These are phyloP conservation scores for Zophobas atratus DNA, from an alignment of 1,140 invertebrate species.

Conservation along the genomic window DNA sequence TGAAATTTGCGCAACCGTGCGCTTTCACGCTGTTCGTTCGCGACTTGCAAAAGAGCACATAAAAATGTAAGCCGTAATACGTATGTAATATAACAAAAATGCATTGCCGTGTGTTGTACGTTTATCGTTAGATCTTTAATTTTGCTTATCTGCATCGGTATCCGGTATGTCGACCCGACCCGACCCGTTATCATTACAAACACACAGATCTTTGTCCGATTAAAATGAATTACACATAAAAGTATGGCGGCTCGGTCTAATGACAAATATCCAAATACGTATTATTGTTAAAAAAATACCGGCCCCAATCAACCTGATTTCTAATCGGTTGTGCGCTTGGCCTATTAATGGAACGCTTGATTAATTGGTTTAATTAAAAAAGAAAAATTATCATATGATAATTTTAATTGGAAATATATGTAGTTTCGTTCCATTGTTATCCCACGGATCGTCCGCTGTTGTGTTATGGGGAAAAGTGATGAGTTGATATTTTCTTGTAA, in stretches of 20 bases:
- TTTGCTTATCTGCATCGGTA: constrained; percentile 49
- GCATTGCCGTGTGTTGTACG: constrained; percentile 37
- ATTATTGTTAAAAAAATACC: constrained; percentile 33
- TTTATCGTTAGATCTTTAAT: constrained; percentile 49
- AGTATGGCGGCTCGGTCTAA: constrained; percentile 24
- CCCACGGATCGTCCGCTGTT: constrained; percentile 15
- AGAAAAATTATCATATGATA: constrained; percentile 42
- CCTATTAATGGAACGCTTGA: constrained; percentile 26
- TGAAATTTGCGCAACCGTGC: constrained; percentile 1
- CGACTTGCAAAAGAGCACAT: background rate
- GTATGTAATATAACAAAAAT: constrained; percentile 43
- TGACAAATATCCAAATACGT: constrained; percentile 29
- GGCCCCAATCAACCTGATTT: background rate
- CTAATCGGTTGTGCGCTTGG: constrained; percentile 1
- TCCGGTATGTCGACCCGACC: constrained; percentile 49
- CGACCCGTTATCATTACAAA: constrained; percentile 45
- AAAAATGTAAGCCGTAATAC: constrained; percentile 29
- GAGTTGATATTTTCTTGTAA: constrained; percentile 37
- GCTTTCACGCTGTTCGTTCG: background rate
- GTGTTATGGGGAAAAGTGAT: constrained; percentile 33
- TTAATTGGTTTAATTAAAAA: constrained; percentile 42
- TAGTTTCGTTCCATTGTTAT: constrained; percentile 20
- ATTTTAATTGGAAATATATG: constrained; percentile 44
- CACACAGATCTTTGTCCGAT: constrained; percentile 46
- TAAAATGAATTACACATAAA: constrained; percentile 48